Conservation (phyloP, 2,888 invertebrate species). For the Epiblema foenella region DNA sequence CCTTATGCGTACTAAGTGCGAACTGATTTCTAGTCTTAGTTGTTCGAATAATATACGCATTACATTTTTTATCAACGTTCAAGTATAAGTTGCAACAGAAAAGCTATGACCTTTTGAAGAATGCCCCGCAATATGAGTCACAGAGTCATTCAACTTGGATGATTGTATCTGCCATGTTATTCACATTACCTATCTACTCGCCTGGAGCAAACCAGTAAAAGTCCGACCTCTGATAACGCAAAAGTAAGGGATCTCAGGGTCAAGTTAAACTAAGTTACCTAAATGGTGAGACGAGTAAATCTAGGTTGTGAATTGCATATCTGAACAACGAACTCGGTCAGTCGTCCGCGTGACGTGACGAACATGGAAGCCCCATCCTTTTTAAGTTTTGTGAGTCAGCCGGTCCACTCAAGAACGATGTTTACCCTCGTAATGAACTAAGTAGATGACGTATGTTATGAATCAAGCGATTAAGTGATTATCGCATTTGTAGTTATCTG, state of each 20-base stretch:
- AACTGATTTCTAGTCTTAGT: not conserved
- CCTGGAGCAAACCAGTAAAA: not conserved
- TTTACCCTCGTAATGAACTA: conserved; percentile 57
- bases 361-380: conserved; percentile 59
- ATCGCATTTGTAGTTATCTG: conserved; percentile 3
- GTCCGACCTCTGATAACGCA: not conserved
- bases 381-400: conserved; percentile 71
- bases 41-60: not conserved
- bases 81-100: conserved; percentile 47
- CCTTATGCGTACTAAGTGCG: not conserved
- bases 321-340: conserved; percentile 68
- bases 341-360: conserved; percentile 58
- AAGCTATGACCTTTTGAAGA: conserved; percentile 73
- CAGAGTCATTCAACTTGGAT: conserved; percentile 72
- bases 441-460: conserved; percentile 43
- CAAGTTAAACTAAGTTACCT: not conserved
- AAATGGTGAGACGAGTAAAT: not conserved
- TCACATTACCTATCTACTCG: not conserved
- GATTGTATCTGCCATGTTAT: conserved; percentile 51
- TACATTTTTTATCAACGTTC: conserved; percentile 1
- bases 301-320: not conserved
- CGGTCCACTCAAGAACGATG: conserved; percentile 52
- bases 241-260: not conserved
- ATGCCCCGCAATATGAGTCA: conserved; percentile 72
- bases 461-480: conserved; percentile 29